Evolutionary conservation across 2,888 invertebrate genomes (phyloP), one percentile per base, ranked within the genome.

Genomic region (Plebejus argus): DNA sequence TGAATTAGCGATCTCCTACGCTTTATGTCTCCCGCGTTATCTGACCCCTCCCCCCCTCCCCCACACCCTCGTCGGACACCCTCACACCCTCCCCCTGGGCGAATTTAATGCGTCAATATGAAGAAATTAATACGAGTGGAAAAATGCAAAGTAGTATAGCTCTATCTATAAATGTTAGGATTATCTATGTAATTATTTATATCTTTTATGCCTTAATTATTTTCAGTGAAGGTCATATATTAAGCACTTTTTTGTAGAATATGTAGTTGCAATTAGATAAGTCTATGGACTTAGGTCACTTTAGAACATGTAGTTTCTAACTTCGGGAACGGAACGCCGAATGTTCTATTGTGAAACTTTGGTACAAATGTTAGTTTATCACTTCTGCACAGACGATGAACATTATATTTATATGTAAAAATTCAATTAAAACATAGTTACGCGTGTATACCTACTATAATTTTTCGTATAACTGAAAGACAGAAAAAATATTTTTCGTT

Each of bases 1-100:
- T 94, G 94, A 93, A 94, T 94, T 94, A 94, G 94, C 94, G 92
- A 93, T 93, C 92, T 93, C 91, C 91, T 93, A 90, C 91, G 92
- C 89, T 92, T 92, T 92, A 92, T 93, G 91, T 93, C 92, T 92
- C 92, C 91, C 91, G 85, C 83, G 92, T 90, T 92, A 91, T 92
- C 92, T 91, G 81, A 83, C 86, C 85, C 87, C 86, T 82, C 77
- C 76, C 81, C 79, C 84, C 81, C 83, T 81, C 23, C 15, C 87
- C 86, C 82, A 76, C 76, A 81, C 79, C 84, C 81, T 83, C 81
- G 76, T 78, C 78, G 83, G 82, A 81, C 84, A 82, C 84, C 86
- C 85, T 81, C 74, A 80, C 82, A 79, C 83, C 84, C 83, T 81
- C 76, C 83, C 82, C 79, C 83, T 83, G 84, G 83, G 82, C 83